Percentiles rank a stretch among this genome's conserved stretches.
phyloP scores from a whole-genome alignment of 2,113 vertebrate species.

The Protobothrops flavoviridis region DNA sequence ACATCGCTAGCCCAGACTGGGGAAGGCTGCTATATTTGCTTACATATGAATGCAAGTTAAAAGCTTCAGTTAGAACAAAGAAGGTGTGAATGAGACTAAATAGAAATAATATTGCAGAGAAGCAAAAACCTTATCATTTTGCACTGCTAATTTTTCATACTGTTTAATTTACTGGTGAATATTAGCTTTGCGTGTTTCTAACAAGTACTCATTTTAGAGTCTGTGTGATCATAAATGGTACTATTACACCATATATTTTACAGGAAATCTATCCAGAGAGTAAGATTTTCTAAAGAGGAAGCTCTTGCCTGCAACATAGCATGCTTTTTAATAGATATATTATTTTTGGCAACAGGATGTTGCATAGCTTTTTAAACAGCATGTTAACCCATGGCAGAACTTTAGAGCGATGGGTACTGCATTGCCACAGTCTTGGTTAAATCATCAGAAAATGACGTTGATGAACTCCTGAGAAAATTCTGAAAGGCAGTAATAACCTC shows the following conservation, averaged over 20 bases:
- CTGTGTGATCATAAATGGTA: neutral
- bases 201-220: neutral
- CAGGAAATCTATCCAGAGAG: neutral
- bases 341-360: constrained; percentile 23
- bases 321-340: neutral
- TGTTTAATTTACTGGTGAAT: neutral
- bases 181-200: neutral
- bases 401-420: neutral
- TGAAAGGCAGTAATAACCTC: neutral
- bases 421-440: neutral
- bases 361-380: neutral
- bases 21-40: neutral
- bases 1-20: neutral
- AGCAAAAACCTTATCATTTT: neutral
- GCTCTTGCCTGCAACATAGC: neutral
- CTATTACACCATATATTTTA: neutral
- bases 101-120: neutral
- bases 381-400: neutral
- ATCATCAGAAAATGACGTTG: neutral
- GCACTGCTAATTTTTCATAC: neutral
- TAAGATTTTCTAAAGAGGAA: neutral
- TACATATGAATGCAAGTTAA: neutral
- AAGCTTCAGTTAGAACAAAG: neutral
- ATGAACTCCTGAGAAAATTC: neutral
- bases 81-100: neutral